A percentile compares a stretch with the other conserved stretches of the same genome.
Conservation (phyloP, 2,888 invertebrate species). For the Ichneumon xanthorius region DNA sequence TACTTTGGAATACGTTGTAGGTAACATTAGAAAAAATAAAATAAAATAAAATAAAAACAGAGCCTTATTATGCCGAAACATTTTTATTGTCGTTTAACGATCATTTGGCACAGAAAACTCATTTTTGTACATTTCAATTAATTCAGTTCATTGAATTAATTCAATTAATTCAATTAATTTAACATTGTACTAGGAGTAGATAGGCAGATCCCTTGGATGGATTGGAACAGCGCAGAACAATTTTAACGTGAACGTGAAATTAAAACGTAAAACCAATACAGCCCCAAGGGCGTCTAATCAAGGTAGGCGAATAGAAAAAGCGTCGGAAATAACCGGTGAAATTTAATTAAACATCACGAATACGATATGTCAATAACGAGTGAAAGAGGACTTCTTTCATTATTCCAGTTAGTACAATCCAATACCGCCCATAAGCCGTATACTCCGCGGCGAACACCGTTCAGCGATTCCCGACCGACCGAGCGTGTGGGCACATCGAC, state of each 20-base stretch:
- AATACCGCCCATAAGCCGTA: conserved; percentile 1
- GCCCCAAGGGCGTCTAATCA: not conserved
- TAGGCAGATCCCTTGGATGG: no score
- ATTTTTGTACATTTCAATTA: not conserved
- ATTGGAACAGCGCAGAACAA: no score
- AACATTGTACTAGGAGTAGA: no score
- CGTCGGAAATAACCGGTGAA: not conserved
- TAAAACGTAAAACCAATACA: not conserved
- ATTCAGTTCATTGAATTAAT: no score
- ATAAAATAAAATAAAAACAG: no score
- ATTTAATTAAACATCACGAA: conserved; percentile 4
- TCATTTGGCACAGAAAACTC: no score
- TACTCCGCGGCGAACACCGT: conserved; percentile 31
- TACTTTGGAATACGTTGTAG: no score
- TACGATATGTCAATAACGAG: not conserved
- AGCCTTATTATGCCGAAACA: no score
- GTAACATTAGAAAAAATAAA: no score
- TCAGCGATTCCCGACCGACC: conserved; percentile 67
- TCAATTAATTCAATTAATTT: no score
- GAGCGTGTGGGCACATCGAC: conserved; percentile 62
- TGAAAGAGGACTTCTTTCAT: not conserved
- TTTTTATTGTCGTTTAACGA: no score
- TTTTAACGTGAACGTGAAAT: not conserved
- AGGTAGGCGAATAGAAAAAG: not conserved
- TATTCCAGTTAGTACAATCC: conserved; percentile 8